Percentiles rank a stretch among this genome's conserved stretches.
phyloP scores from a whole-genome alignment of 2,888 invertebrate species.

The Melanchra persicariae region DNA sequence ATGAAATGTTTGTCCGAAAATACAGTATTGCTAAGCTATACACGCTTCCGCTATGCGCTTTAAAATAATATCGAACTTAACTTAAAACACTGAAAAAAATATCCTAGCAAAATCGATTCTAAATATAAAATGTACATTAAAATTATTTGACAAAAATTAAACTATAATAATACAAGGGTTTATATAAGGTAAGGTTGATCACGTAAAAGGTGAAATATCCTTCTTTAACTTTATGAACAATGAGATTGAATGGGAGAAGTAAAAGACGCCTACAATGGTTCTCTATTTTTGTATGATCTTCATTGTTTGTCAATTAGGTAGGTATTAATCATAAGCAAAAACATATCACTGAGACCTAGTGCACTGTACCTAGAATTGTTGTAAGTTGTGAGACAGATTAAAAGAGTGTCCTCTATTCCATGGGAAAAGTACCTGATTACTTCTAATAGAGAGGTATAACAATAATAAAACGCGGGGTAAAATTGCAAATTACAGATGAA shows the following conservation, averaged over 20 bases:
- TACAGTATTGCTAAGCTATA: slow-evolving; percentile 26
- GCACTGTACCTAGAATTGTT: no score
- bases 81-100: not conserved
- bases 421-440: not conserved
- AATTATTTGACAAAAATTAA: slow-evolving; percentile 11
- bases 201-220: not conserved
- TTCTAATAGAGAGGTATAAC: not conserved
- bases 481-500: not conserved
- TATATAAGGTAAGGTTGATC: not conserved
- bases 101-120: slow-evolving; percentile 7
- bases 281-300: slow-evolving; percentile 77
- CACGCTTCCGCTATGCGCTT: slow-evolving; percentile 51
- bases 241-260: slow-evolving; percentile 29
- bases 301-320: slow-evolving; percentile 78
- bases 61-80: slow-evolving; percentile 18
- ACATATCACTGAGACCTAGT: slow-evolving; percentile 75
- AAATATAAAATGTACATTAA: not conserved
- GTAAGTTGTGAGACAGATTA: not conserved
- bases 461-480: not conserved
- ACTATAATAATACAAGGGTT: not conserved
- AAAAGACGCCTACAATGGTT: slow-evolving; percentile 59
- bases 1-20: not conserved
- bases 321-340: slow-evolving; percentile 64
- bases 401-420: not conserved
- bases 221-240: slow-evolving; percentile 24